phyloP scores from a whole-genome alignment of 2,797 vertebrate genomes.

The Phataginus tricuspis region DNA sequence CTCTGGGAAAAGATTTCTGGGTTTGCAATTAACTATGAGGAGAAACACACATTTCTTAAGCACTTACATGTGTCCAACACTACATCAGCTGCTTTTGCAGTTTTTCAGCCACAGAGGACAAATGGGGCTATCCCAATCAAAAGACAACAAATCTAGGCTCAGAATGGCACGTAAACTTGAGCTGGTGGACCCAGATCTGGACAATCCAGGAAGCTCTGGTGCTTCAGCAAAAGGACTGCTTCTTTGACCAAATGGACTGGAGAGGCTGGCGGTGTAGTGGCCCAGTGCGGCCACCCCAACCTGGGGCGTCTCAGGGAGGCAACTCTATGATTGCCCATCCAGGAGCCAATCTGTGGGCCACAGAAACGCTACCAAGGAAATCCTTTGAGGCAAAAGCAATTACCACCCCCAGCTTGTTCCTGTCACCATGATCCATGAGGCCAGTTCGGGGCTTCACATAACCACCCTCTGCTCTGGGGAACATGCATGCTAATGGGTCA shows the following conservation, averaged over 20 bases:
- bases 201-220: no score
- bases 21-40: background rate
- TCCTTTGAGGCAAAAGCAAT: background rate
- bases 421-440: conserved; percentile 68
- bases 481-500: conserved; percentile 80
- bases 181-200: background rate
- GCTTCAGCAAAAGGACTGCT: background rate
- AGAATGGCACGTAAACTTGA: background rate
- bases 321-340: background rate
- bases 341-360: background rate
- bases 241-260: background rate
- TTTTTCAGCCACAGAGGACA: background rate
- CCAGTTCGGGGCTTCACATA: conserved; percentile 62
- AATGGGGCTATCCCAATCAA: background rate
- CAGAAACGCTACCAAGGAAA: background rate
- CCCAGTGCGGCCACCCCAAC: background rate
- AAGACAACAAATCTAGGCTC: background rate
- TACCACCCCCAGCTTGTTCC: conserved; percentile 57
- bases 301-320: background rate
- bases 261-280: background rate
- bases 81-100: background rate
- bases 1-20: background rate
- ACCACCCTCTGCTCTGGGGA: conserved; percentile 75
- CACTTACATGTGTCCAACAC: background rate
- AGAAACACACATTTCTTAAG: background rate